Conservation (phyloP, 2,888 invertebrate genomes). For the Volucella inanis region DNA sequence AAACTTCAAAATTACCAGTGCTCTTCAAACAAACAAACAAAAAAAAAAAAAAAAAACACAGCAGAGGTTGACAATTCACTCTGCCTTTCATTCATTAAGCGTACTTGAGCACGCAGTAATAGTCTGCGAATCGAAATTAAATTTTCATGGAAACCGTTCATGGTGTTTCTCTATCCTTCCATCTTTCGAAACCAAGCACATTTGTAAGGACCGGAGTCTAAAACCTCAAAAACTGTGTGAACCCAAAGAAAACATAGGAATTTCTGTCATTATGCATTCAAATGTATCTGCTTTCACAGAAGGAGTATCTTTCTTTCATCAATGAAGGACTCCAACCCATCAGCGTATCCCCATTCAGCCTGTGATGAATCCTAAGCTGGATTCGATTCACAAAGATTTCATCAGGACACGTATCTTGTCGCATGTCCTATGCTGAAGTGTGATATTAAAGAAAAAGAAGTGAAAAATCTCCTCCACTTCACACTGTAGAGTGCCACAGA, state of each 20-base stretch:
- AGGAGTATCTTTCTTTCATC: constrained; percentile 42
- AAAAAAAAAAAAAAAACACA: background rate
- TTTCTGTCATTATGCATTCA: constrained; percentile 57
- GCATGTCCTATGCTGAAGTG: constrained; percentile 42
- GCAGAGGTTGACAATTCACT: background rate
- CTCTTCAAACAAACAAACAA: too few species aligned
- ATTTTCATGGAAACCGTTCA: constrained; percentile 67
- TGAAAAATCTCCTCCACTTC: constrained; percentile 40
- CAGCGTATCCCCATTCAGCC: constrained; percentile 12
- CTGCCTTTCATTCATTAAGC: constrained; percentile 30
- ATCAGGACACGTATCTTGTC: constrained; percentile 18
- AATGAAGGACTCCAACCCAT: constrained; percentile 32
- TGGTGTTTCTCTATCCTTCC: constrained; percentile 24
- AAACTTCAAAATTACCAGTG: too few species aligned
- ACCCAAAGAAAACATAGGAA: constrained; percentile 7
- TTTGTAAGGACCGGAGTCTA: constrained; percentile 43
- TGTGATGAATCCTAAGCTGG: constrained; percentile 8
- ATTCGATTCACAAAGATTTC: constrained; percentile 44
- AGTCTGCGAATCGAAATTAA: constrained; percentile 65
- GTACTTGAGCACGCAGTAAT: constrained; percentile 53
- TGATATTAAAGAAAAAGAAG: constrained; percentile 65
- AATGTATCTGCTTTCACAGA: constrained; percentile 35
- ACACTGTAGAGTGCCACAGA: constrained; percentile 65
- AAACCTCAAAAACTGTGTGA: constrained; percentile 9
- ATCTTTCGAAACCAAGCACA: constrained; percentile 45